A percentile compares a stretch with the other conserved stretches of the same genome.
Conservation (phyloP, 2,888 invertebrate genomes). For the Bimastos eiseni region DNA sequence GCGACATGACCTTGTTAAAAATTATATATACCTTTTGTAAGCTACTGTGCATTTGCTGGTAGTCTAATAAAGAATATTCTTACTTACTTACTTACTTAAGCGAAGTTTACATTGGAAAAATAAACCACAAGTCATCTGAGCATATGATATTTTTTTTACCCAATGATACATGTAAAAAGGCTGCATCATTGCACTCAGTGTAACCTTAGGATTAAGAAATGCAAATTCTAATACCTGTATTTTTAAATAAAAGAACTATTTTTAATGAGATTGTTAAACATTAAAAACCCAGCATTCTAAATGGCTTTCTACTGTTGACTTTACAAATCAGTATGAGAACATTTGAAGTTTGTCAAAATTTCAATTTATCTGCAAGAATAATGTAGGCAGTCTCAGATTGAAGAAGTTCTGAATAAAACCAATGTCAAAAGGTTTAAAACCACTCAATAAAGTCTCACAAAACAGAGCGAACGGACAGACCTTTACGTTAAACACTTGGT, state of each 20-base stretch:
- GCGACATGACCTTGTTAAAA: no score
- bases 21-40: no score
- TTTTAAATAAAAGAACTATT: no score
- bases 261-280: background rate
- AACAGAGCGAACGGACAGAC: background rate
- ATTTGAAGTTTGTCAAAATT: background rate
- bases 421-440: background rate
- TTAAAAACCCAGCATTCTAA: background rate
- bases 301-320: background rate
- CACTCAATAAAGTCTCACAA: background rate
- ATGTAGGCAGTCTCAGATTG: background rate
- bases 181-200: no score
- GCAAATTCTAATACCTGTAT: no score
- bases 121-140: background rate
- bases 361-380: background rate
- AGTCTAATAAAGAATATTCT: no score
- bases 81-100: no score
- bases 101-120: no score
- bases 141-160: background rate
- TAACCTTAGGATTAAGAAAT: no score
- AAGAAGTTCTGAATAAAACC: background rate
- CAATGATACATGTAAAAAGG: background rate
- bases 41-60: no score
- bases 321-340: background rate
- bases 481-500: slow-evolving; percentile 15